Percentiles rank a stretch among this genome's conserved stretches.
These are phyloP conservation scores for Chloroclysta siterata DNA, from an alignment of 2,888 invertebrate species.

Conservation along the genomic window DNA sequence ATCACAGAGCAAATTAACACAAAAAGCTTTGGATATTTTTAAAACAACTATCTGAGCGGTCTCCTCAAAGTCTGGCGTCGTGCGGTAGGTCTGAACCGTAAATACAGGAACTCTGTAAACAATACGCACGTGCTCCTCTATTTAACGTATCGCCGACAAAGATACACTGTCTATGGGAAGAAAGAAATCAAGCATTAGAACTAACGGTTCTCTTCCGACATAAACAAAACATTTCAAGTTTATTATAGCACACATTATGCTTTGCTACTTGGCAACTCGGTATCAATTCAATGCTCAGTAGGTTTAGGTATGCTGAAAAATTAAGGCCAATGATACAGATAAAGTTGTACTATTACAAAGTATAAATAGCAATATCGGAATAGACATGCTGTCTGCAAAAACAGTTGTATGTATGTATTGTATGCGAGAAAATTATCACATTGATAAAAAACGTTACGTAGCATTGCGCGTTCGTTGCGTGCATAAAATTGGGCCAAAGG, in stretches of 20 bases:
- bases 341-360: constrained; percentile 23
- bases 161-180: constrained; percentile 48
- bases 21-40: constrained; percentile 42
- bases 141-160: constrained; percentile 58
- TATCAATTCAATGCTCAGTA: constrained; percentile 16
- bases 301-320: constrained; percentile 11
- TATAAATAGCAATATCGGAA: constrained; percentile 30
- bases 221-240: constrained; percentile 23
- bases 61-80: constrained; percentile 45
- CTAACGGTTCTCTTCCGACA: constrained; percentile 35
- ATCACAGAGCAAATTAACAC: constrained; percentile 54
- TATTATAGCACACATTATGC: constrained; percentile 9
- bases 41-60: constrained; percentile 45
- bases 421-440: constrained; percentile 44
- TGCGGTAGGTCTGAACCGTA: constrained; percentile 69
- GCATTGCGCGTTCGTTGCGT: constrained; percentile 42
- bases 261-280: constrained; percentile 9
- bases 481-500: constrained; percentile 62
- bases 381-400: constrained; percentile 40
- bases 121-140: constrained; percentile 60
- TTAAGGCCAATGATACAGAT: constrained; percentile 25
- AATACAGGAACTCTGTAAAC: constrained; percentile 60
- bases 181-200: constrained; percentile 32
- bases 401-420: constrained; percentile 17
- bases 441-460: constrained; percentile 53